Evolutionary conservation across 2,797 vertebrate genomes (phyloP), one percentile per base, ranked within the genome.

Genomic region (Triplophysa bombifrons): DNA sequence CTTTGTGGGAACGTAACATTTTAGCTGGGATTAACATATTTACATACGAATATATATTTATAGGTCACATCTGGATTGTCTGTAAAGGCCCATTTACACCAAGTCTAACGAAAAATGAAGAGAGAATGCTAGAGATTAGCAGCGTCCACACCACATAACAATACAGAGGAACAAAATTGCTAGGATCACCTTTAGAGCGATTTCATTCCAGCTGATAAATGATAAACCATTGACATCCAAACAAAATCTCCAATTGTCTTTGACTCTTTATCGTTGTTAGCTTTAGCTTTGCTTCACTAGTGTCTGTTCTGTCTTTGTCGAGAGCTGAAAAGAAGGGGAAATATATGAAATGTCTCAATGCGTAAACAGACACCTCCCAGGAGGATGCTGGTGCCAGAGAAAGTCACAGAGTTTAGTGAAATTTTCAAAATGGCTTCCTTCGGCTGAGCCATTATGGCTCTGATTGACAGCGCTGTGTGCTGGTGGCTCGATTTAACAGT

Each of bases 401-500:
- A 58, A 61, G 58, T 61, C 58, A 27, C 44, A 2, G 55, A 44
- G 70, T 75, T 68, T 78, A 55, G 38, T 50, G 63, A 50, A 17
- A 46, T 73, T 69, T 83, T 82, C 72, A 76, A 83, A 83, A 83
- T 85, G 84, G 82, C 79, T 67, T 53, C 74, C 79, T 50, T 78
- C 55, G 75, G 14, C 46, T 63, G n/a, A 72, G 76, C 60, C 76
- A 72, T 80, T 61, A 51, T 58, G 82, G 50, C 79, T 81, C 75
- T 80, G 82, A 83, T 72, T 83, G 82, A 80, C 82, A 74, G 82
- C 8, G 4, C 65, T 67, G 80, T 82, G 82, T 84, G 79, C 67
- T 80, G 82, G 80, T 77, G 80, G 82, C 76, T 84, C 51, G 72
- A 82, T 72, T 85, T 83, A 83, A 84, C 84, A 84, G 72, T 84